phyloP scores from a whole-genome alignment of 2,797 vertebrate species.

The Sebastiscus albofasciatus region DNA sequence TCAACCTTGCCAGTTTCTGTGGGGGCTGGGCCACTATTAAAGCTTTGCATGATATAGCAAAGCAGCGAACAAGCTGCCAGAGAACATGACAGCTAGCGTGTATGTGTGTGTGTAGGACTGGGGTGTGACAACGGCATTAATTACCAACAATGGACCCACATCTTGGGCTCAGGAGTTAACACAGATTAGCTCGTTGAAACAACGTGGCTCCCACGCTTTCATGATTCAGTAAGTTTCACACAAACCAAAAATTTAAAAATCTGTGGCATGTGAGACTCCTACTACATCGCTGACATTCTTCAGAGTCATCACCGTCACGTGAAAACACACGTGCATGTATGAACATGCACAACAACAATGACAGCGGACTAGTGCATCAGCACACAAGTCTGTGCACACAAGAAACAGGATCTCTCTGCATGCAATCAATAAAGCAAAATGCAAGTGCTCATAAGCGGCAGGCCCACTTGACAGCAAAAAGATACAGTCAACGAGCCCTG shows the following conservation, averaged over 20 bases:
- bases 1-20: constrained; percentile 25
- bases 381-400: background rate
- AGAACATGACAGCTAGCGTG: constrained; percentile 40
- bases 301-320: background rate
- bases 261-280: background rate
- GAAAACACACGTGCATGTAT: constrained; percentile 11
- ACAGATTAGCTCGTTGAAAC: constrained; percentile 42
- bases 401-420: constrained; percentile 26
- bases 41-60: constrained; percentile 43
- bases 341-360: constrained; percentile 24
- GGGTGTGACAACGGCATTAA: constrained; percentile 51
- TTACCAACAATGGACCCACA: constrained; percentile 43
- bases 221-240: background rate
- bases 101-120: constrained; percentile 9
- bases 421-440: constrained; percentile 52
- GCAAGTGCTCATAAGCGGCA: constrained; percentile 24
- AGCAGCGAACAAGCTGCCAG: constrained; percentile 52
- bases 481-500: constrained; percentile 21
- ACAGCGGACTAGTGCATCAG: constrained; percentile 12
- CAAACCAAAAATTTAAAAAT: background rate
- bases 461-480: constrained; percentile 33
- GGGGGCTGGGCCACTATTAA: constrained; percentile 30
- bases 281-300: constrained; percentile 27
- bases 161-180: constrained; percentile 26
- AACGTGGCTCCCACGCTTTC: constrained; percentile 25